These are phyloP conservation scores for Myotis vivesi DNA, from an alignment of 2,797 vertebrate species.

Conservation along the genomic window DNA sequence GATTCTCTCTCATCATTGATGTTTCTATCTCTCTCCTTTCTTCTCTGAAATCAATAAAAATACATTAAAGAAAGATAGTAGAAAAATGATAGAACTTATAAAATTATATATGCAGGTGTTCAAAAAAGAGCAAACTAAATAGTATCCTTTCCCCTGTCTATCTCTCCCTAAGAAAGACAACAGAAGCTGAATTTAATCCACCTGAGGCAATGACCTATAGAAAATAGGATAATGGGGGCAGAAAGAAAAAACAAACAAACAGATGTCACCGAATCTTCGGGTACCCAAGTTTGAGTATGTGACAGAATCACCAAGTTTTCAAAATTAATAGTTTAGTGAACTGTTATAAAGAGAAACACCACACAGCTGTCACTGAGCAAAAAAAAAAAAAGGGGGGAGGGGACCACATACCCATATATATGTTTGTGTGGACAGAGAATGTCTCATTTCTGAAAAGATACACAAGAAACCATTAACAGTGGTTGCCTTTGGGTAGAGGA, in stretches of 20 bases:
- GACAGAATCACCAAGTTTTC: background rate
- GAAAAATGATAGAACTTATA: background rate
- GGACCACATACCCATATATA: background rate
- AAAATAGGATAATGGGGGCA: background rate
- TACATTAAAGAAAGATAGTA: too few relatives aligned
- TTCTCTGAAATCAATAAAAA: too few relatives aligned
- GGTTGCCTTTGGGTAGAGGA: background rate
- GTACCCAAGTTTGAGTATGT: background rate
- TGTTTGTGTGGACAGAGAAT: background rate
- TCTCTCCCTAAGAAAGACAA: background rate
- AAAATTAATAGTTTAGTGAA: background rate
- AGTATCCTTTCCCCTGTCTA: background rate
- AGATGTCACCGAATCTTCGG: background rate
- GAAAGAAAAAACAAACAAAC: background rate
- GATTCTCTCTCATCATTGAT: too few relatives aligned
- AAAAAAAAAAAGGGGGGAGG: background rate
- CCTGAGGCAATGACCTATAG: background rate
- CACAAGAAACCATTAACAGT: background rate
- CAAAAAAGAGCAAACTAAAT: background rate
- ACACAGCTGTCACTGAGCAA: background rate
- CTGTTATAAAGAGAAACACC: background rate
- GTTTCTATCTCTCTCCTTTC: too few relatives aligned
- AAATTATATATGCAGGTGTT: background rate
- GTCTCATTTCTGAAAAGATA: background rate
- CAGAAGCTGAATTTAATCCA: background rate